Evolutionary conservation across 2,888 invertebrate genomes (phyloP).

Genomic region (Nephrotoma appendiculata): DNA sequence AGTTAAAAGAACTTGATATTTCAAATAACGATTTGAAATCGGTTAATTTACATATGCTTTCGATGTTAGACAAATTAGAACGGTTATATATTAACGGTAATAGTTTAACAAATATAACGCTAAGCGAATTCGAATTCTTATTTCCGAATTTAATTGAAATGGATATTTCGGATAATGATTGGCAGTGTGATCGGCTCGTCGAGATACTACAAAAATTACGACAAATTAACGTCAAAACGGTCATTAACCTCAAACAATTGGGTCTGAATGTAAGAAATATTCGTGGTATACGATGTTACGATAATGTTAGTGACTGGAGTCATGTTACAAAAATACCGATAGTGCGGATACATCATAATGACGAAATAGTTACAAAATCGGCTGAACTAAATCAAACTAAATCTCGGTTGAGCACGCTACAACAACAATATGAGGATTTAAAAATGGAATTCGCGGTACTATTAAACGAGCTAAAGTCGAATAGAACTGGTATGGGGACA

Average conservation of each 20-base stretch:
- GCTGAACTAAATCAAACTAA: not conserved
- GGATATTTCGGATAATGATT: not conserved
- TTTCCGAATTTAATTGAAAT: not conserved
- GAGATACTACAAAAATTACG: not conserved
- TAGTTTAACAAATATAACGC: not conserved
- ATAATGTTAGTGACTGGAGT: not conserved
- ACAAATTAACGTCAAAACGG: not conserved
- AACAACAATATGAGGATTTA: not conserved
- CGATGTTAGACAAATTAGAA: not conserved
- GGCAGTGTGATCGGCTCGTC: not conserved
- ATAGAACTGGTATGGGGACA: not conserved
- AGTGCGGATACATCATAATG: not conserved
- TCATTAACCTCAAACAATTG: not conserved
- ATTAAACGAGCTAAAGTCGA: not conserved
- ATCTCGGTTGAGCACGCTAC: not conserved
- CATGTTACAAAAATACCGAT: not conserved
- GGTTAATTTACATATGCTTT: not conserved
- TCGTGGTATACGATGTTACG: not conserved
- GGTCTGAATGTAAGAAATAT: not conserved
- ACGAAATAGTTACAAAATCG: not conserved
- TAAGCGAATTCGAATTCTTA: not conserved
- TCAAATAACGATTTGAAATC: not conserved
- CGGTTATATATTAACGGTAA: not conserved
- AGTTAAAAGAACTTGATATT: not conserved
- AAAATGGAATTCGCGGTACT: not conserved